Evolutionary conservation across 1,140 invertebrate genomes (phyloP).

Genomic region (Littorina saxatilis): DNA sequence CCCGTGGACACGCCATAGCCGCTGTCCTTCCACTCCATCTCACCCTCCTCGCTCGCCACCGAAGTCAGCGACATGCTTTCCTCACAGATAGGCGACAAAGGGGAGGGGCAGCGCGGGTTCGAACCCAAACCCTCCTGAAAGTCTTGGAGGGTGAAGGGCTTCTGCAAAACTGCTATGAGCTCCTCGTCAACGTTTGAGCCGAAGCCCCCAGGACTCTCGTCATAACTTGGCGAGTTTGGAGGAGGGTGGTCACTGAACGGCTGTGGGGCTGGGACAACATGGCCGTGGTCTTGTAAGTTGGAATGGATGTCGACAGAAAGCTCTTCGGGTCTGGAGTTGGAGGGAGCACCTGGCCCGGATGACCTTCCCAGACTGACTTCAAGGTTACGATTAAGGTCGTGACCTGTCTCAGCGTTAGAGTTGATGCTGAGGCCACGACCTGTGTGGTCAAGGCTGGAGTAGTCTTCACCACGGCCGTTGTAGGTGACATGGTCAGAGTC

Average conservation of each 20-base stretch:
- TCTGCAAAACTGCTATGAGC: background rate
- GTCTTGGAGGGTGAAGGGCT: background rate
- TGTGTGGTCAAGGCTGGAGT: background rate
- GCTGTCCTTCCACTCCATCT: background rate
- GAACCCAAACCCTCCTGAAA: background rate
- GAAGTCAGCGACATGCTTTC: background rate
- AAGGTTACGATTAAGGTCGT: background rate
- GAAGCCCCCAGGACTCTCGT: background rate
- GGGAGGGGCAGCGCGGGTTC: background rate
- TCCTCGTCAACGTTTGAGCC: background rate
- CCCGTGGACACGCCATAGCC: background rate
- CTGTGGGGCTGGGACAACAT: background rate
- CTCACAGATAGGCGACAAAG: slow-evolving; percentile 5
- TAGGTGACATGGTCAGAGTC: background rate
- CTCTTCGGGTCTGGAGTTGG: no score
- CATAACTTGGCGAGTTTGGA: background rate
- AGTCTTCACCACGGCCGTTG: background rate
- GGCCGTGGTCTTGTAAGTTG: background rate
- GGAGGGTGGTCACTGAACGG: background rate
- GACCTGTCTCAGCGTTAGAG: background rate
- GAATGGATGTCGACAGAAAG: no score
- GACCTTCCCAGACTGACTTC: background rate
- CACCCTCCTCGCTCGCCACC: background rate
- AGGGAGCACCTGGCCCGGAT: background rate
- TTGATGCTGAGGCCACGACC: background rate